Conservation (phyloP, 2,797 vertebrate species). For the Danio choprae region DNA sequence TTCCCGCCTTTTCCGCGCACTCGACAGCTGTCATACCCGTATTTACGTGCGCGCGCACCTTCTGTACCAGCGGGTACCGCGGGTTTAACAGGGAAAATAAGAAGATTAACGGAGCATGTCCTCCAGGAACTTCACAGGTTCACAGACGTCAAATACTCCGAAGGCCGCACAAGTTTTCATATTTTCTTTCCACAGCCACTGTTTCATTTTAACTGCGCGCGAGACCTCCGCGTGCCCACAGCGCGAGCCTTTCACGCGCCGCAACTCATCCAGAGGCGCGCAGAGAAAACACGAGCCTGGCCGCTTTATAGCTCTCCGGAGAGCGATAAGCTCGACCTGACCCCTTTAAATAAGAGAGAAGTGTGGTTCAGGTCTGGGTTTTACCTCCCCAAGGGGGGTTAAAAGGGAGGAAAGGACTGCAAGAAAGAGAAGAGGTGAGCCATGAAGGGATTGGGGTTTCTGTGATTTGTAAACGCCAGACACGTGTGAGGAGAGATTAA, state of each 20-base stretch:
- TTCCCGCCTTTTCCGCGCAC: slow-evolving; percentile 48
- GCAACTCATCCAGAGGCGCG: slow-evolving; percentile 70
- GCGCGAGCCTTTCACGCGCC: slow-evolving; percentile 74
- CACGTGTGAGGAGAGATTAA: slow-evolving; percentile 29
- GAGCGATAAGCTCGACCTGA: slow-evolving; percentile 60
- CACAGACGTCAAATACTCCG: slow-evolving; percentile 75
- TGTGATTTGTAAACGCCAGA: slow-evolving; percentile 37
- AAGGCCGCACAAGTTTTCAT: slow-evolving; percentile 66
- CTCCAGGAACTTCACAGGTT: slow-evolving; percentile 67
- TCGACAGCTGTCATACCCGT: slow-evolving; percentile 76
- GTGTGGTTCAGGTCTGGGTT: slow-evolving; percentile 64
- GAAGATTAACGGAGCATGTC: slow-evolving; percentile 75
- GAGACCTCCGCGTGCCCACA: slow-evolving; percentile 72
- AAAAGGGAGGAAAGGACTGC: slow-evolving; percentile 25
- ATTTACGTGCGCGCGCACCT: slow-evolving; percentile 55
- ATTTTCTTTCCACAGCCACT: slow-evolving; percentile 60
- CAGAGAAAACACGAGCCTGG: slow-evolving; percentile 72
- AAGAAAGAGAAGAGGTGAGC: slow-evolving; percentile 41
- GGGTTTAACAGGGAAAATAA: slow-evolving; percentile 59
- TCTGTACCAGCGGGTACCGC: slow-evolving; percentile 69
- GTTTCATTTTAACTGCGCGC: slow-evolving; percentile 67
- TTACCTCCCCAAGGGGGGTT: slow-evolving; percentile 53
- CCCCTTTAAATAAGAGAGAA: slow-evolving; percentile 54
- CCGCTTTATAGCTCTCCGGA: slow-evolving; percentile 68
- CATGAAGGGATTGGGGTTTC: slow-evolving; percentile 47